A percentile compares a stretch with the other conserved stretches of the same genome.
These are phyloP conservation scores for Hirtodrosophila duncani DNA, from an alignment of 2,888 invertebrate genomes.

Conservation along the genomic window DNA sequence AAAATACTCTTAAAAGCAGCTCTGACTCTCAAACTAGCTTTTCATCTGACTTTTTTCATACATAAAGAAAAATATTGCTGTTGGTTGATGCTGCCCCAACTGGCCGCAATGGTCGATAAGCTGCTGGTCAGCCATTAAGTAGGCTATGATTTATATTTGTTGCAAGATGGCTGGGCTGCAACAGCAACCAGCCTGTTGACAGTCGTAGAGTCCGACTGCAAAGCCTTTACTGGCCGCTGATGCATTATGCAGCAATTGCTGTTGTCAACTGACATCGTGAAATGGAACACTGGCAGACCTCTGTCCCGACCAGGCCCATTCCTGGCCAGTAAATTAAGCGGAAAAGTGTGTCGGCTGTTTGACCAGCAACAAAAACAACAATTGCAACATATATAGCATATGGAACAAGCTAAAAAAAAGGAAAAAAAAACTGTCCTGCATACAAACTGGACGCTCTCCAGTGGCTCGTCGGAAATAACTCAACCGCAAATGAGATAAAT, in stretches of 20 bases:
- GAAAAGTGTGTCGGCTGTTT: slow-evolving; percentile 62
- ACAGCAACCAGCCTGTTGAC: slow-evolving; percentile 42
- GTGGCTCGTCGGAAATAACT: slow-evolving; percentile 64
- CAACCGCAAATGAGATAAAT: slow-evolving; percentile 77
- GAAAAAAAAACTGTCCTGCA: slow-evolving; percentile 18
- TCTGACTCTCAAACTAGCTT: too few relatives aligned
- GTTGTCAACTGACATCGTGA: slow-evolving; percentile 60
- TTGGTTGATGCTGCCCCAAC: slow-evolving; percentile 8
- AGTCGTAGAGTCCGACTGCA: slow-evolving; percentile 19
- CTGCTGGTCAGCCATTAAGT: slow-evolving; percentile 61
- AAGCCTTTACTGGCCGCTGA: slow-evolving; percentile 38
- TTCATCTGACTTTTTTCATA: slow-evolving; percentile 66
- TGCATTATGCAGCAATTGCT: slow-evolving; percentile 69
- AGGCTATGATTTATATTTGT: slow-evolving; percentile 61
- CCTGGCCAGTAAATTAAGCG: slow-evolving; percentile 74
- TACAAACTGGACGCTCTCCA: slow-evolving; percentile 16
- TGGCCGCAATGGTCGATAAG: slow-evolving; percentile 49
- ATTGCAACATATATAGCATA: slow-evolving; percentile 4
- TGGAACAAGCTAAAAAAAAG: neutral
- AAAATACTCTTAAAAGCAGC: too few relatives aligned
- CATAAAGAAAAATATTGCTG: too few relatives aligned
- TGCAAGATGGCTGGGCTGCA: slow-evolving; percentile 7
- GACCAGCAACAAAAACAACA: slow-evolving; percentile 36
- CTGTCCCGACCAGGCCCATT: too few relatives aligned
- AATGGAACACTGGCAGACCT: slow-evolving; percentile 30